These are phyloP conservation scores for Solenopsis invicta DNA, from an alignment of 1,140 invertebrate species.

Conservation along the genomic window DNA sequence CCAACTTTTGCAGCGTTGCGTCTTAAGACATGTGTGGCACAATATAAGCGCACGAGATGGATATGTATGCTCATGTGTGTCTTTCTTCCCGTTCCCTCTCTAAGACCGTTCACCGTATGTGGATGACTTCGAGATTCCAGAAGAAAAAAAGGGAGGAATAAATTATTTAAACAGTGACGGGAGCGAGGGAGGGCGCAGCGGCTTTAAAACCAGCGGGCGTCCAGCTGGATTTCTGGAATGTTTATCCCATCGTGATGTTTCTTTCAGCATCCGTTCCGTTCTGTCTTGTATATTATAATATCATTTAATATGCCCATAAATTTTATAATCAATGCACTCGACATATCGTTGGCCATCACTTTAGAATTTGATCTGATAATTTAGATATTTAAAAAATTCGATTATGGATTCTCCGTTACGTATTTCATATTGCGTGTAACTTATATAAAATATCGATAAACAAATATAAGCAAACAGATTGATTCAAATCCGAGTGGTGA, in stretches of 20 bases:
- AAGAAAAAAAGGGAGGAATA: constrained; percentile 49
- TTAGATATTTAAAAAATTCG: constrained; percentile 14
- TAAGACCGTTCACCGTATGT: constrained; percentile 36
- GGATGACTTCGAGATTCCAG: constrained; percentile 36
- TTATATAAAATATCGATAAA: background rate
- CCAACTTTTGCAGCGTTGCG: constrained; percentile 45
- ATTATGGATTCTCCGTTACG: background rate
- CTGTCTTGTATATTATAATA: constrained; percentile 27
- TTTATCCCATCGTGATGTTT: constrained; percentile 57
- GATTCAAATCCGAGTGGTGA: background rate
- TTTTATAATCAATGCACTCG: background rate
- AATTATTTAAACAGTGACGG: constrained; percentile 63
- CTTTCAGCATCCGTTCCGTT: constrained; percentile 5
- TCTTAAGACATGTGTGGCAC: constrained; percentile 59
- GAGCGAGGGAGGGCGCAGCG: constrained; percentile 28
- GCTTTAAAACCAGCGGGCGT: constrained; percentile 31
- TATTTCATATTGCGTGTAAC: no score
- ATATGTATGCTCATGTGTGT: constrained; percentile 11
- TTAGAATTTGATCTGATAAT: background rate
- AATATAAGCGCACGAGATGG: constrained; percentile 50
- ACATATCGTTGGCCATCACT: background rate
- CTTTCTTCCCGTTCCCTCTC: constrained; percentile 21
- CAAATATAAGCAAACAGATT: background rate
- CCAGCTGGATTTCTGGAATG: constrained; percentile 68
- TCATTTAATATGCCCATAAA: constrained; percentile 1